Evolutionary conservation across 2,113 vertebrate species (phyloP), one percentile per base, ranked within the genome.

Genomic region (Lota lota): DNA sequence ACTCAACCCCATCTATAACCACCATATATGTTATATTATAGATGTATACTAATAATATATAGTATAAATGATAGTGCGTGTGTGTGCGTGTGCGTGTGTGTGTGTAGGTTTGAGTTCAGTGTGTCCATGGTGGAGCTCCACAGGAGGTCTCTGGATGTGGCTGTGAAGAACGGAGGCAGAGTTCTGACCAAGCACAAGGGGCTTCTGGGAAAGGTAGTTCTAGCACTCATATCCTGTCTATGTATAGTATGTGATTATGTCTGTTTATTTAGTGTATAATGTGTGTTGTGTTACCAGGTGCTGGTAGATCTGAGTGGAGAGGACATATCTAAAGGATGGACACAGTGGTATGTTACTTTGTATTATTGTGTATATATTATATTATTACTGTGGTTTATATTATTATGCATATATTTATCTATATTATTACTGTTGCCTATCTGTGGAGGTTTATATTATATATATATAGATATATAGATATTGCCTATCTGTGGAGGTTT

Each of bases 111-210:
- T 90, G 97, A 98, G 85, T 99, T 97, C 73, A 97, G 91, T 64
- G 95, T 98, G 19, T 95, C 96, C 0, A 83, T 93, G 22, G 93
- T 96, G 54, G 97, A 98, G 75, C 93, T 97, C 28, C 93, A 95
- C 79, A 93, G 94, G 79, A 95, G 97, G 78, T 97, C 93, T 4
- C 84, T 99, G 82, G 97, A 99, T 67, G 93, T 98, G 58, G 95
- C 97, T 0, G 97, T 99, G 73, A 99, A 99, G 87, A 98, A 98
- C 75, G 94, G 95, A 24, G 95, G 97, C 1, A 95, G 95, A 67
- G 93, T 99, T 80, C 83, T 98, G 82, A 98, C 95, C 85, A 97
- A 97, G 95, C 95, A 97, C 84, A 98, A 95, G 93, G 97, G 97
- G 53, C 94, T 98, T 18, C 90, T 99, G 76, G 97, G 97, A 87